Evolutionary conservation across 2,113 vertebrate species (phyloP), one percentile per base, ranked within the genome.

Genomic region (Poecile atricapillus): DNA sequence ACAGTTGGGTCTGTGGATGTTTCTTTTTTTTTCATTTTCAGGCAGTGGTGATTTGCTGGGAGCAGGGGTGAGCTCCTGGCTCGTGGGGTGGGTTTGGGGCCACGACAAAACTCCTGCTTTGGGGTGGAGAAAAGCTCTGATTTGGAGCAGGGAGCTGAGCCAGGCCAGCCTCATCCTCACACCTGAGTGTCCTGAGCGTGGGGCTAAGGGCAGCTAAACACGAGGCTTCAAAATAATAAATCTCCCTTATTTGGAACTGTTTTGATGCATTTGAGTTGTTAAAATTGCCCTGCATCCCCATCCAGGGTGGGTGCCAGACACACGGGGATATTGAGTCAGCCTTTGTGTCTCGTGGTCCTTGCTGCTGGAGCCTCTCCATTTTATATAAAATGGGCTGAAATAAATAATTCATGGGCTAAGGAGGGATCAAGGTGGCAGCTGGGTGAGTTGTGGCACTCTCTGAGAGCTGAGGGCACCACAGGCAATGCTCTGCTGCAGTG

Each of bases 301-400:
- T 39, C 86, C 89, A 78, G 63, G 44, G 22, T 78, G 68, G 69
- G 69, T 85, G 85, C 83, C 94, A 90, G 77, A 50, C 12, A 33
- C 64, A 31, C 37, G 10, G 62, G 90, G 75, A 76, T 80, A 49
- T 33, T 88, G 63, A 94, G 69, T n/a, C 94, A 94, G 80, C 69
- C 89, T 94, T 91, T 94, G 86, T 92, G 73, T 84, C 86, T 62
- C 27, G 3, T 63, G 86, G 50, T 77, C 55, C 47, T 67, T 63
- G 76, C 91, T 92, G 76, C 68, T 95, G 95, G 94, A 94, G 86
- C 83, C 59, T 35, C 85, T 94, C 86, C 87, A 75, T 78, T 91
- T n/a, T n/a, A n/a, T 68, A 71, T n/a, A 31, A 93, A 88, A 90
- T 18, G 71, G 75, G 59, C 71, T 90, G 59, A 83, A 81, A 91